A percentile compares a stretch with the other conserved stretches of the same genome.
phyloP scores from a whole-genome alignment of 2,113 vertebrate species.

The Xenopus borealis region DNA sequence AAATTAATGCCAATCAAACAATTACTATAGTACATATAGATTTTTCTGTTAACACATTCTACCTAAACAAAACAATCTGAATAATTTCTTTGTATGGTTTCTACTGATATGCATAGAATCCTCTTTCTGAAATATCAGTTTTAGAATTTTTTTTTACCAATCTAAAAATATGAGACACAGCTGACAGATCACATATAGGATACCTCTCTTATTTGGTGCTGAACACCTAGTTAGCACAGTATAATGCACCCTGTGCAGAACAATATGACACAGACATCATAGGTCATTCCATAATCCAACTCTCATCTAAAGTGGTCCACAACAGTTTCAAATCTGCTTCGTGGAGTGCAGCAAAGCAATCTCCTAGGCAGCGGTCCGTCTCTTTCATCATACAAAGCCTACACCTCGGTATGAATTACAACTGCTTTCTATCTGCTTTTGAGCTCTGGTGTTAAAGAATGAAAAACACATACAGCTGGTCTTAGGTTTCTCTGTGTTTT shows the following conservation, averaged over 20 bases:
- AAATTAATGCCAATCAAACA: background rate
- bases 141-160: slow-evolving; percentile 60
- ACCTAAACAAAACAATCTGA: background rate
- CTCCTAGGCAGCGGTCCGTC: slow-evolving; percentile 97
- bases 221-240: slow-evolving; percentile 92
- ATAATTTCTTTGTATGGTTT: slow-evolving; percentile 26
- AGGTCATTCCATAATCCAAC: slow-evolving; percentile 99
- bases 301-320: slow-evolving; percentile 97
- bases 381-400: slow-evolving; percentile 98
- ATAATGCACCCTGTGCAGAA: slow-evolving; percentile 92
- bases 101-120: slow-evolving; percentile 43
- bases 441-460: slow-evolving; percentile 77
- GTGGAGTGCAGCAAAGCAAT: slow-evolving; percentile 99
- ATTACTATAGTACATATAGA: background rate
- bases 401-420: slow-evolving; percentile 99
- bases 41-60: background rate
- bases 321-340: slow-evolving; percentile 98
- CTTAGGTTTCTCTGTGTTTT: slow-evolving; percentile 61
- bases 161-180: slow-evolving; percentile 74
- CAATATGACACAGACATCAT: slow-evolving; percentile 97
- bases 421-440: slow-evolving; percentile 89
- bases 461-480: slow-evolving; percentile 58
- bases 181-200: slow-evolving; percentile 80
- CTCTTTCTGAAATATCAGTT: slow-evolving; percentile 61
- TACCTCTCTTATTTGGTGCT: slow-evolving; percentile 82